These are phyloP conservation scores for Lordiphosa mommai DNA, from an alignment of 1,140 invertebrate species.

Conservation along the genomic window DNA sequence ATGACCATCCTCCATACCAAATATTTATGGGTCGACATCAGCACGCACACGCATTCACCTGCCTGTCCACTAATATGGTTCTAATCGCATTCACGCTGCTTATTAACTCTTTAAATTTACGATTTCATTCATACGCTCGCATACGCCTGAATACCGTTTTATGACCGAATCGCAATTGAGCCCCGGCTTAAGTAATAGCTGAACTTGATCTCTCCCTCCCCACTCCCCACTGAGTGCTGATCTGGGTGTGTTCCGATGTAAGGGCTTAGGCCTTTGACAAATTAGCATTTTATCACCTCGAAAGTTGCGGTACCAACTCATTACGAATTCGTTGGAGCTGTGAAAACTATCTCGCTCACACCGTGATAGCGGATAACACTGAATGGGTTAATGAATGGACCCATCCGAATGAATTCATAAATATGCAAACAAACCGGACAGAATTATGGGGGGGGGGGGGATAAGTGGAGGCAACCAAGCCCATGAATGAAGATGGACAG, in stretches of 20 bases:
- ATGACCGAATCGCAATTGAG: background rate
- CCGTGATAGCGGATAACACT: conserved; percentile 30
- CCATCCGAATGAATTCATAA: conserved; percentile 32
- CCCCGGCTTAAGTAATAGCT: background rate
- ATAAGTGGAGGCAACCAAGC: background rate
- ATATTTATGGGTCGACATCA: conserved; percentile 2
- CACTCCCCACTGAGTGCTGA: background rate
- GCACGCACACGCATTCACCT: background rate
- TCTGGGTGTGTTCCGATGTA: conserved; percentile 1
- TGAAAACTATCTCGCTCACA: conserved; percentile 16
- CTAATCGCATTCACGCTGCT: conserved; percentile 17
- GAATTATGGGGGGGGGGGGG: background rate
- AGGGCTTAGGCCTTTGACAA: conserved; percentile 7
- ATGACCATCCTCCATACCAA: conserved; percentile 6
- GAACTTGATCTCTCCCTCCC: background rate
- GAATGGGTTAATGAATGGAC: conserved; percentile 30
- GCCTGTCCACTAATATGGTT: conserved; percentile 18
- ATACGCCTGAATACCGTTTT: no score
- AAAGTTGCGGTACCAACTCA: conserved; percentile 11
- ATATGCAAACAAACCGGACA: conserved; percentile 25
- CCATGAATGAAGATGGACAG: conserved; percentile 8
- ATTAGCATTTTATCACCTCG: conserved; percentile 35
- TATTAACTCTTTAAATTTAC: conserved; percentile 20
- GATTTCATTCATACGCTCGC: conserved; percentile 26
- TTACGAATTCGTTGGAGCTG: conserved; percentile 19